phyloP scores from a whole-genome alignment of 2,797 vertebrate genomes.

The Poecilia wingei region DNA sequence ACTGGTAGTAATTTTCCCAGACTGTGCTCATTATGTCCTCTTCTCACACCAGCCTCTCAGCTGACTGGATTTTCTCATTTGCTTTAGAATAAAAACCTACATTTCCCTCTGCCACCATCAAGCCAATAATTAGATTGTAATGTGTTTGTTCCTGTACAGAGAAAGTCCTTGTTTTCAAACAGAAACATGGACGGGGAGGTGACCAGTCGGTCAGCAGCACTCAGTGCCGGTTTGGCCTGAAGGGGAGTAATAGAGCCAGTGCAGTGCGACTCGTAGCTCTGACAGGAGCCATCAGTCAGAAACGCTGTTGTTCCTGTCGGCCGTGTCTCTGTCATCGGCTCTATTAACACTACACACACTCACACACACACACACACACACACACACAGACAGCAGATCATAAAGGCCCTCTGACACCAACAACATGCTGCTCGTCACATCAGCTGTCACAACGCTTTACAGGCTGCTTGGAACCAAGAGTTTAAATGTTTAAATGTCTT shows the following conservation, averaged over 20 bases:
- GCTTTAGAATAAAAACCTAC: not conserved
- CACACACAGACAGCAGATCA: not conserved
- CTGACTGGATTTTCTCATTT: not conserved
- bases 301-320: constrained; percentile 23
- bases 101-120: not conserved
- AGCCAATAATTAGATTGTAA: not conserved
- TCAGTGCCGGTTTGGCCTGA: constrained; percentile 34
- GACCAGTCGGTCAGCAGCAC: constrained; percentile 39
- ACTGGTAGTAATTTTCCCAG: constrained; percentile 4
- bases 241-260: constrained; percentile 37
- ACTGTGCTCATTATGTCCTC: not conserved
- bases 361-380: not conserved
- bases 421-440: constrained; percentile 22
- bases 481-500: not conserved
- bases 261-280: constrained; percentile 21
- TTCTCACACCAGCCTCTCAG: not conserved
- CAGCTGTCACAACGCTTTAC: not conserved
- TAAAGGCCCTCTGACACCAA: constrained; percentile 12
- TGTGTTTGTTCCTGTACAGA: not conserved
- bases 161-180: not conserved
- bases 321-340: constrained; percentile 36
- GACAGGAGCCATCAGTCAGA: constrained; percentile 49
- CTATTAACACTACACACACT: constrained; percentile 18
- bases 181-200: constrained; percentile 13
- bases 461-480: not conserved